These are phyloP conservation scores for Scaptomyza graminum DNA, from an alignment of 1,140 invertebrate species.

Conservation along the genomic window DNA sequence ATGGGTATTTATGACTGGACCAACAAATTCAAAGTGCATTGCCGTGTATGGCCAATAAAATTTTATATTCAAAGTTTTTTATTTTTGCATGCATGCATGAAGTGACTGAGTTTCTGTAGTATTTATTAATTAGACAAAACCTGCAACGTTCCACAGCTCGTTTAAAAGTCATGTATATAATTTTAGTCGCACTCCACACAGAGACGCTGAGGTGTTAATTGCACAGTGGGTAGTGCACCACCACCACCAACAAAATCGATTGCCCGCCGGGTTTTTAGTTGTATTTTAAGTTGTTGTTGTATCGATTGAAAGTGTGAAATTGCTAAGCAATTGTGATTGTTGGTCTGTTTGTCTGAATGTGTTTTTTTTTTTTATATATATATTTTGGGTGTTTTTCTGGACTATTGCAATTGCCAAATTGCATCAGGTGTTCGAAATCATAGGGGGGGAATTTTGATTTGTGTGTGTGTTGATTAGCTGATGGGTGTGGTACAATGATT, in stretches of 20 bases:
- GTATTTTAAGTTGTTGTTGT: constrained; percentile 20
- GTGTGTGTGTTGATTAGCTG: constrained; percentile 70
- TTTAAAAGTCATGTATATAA: constrained; percentile 62
- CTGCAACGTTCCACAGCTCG: constrained; percentile 38
- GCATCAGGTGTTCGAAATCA: constrained; percentile 65
- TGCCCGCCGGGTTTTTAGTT: constrained; percentile 50
- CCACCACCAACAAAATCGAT: constrained; percentile 8
- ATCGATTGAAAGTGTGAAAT: constrained; percentile 80
- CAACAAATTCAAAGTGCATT: constrained; percentile 73
- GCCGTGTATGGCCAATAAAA: constrained; percentile 67
- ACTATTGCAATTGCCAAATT: constrained; percentile 68
- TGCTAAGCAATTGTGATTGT: constrained; percentile 79
- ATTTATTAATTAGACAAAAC: constrained; percentile 77
- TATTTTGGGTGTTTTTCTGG: constrained; percentile 30
- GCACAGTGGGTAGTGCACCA: constrained; percentile 66
- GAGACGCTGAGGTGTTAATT: constrained; percentile 75
- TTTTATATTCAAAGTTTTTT: constrained; percentile 43
- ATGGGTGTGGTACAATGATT: constrained; percentile 69
- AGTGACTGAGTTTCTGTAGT: constrained; percentile 23
- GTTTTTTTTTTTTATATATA: constrained; percentile 43
- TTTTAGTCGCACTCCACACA: constrained; percentile 53
- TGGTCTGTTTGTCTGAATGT: constrained; percentile 41
- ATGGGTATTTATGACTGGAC: constrained; percentile 54
- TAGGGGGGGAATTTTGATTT: constrained; percentile 65
- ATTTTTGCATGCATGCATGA: constrained; percentile 52